A percentile compares a stretch with the other conserved stretches of the same genome.
Conservation (phyloP, 2,888 invertebrate species). For the Sinotaia quadrata region DNA sequence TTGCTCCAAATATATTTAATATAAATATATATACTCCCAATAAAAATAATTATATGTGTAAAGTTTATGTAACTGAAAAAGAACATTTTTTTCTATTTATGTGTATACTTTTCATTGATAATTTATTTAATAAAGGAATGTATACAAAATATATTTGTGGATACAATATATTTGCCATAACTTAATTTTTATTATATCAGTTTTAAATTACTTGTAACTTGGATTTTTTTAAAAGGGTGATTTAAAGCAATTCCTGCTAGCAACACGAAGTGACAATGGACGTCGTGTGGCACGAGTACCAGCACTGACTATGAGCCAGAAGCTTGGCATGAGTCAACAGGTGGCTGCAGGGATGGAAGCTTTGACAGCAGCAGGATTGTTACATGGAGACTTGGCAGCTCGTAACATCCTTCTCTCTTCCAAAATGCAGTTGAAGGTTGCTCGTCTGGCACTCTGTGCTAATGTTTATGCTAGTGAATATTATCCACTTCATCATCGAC, state of each 20-base stretch:
- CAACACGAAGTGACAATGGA: slow-evolving; percentile 76
- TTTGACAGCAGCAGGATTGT: slow-evolving; percentile 81
- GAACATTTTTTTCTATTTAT: no score
- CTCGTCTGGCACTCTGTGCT: slow-evolving; percentile 84
- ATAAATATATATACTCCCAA: no score
- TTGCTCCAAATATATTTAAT: no score
- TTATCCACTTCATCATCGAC: slow-evolving; percentile 77
- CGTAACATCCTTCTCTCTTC: slow-evolving; percentile 89
- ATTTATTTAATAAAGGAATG: background rate
- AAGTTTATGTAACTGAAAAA: no score
- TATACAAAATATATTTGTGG: no score
- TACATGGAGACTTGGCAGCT: slow-evolving; percentile 93
- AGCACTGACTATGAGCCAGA: slow-evolving; percentile 75
- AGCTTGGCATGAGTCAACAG: slow-evolving; percentile 76
- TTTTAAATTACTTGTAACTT: no score
- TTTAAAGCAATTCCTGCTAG: slow-evolving; percentile 81
- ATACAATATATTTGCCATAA: no score
- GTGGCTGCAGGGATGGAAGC: slow-evolving; percentile 88
- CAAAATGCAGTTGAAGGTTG: slow-evolving; percentile 85
- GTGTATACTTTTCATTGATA: no score
- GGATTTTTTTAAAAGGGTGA: slow-evolving; percentile 82
- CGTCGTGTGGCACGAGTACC: slow-evolving; percentile 74
- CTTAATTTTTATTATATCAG: no score
- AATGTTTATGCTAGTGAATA: slow-evolving; percentile 90
- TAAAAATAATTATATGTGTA: no score